Base-by-base conservation (phyloP, 2,797 vertebrate species). In the Podarcis lilfordi region DNA sequence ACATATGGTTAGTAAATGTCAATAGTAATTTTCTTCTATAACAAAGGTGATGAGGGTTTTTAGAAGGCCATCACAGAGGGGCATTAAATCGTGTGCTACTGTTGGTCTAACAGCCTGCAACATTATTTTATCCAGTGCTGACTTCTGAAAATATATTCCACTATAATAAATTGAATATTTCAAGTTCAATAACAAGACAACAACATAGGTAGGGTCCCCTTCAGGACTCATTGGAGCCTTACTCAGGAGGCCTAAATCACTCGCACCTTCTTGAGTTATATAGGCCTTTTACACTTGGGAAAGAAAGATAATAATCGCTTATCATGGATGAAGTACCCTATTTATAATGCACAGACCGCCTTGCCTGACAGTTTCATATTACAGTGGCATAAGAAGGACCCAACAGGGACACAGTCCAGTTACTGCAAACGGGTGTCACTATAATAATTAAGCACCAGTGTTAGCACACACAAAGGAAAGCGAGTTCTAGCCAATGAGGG, bases 281-380 rank as follows among this genome's bases (percentile, higher is more conserved):
- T 89, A 94, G 94, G 93, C 55, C 92, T 96, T 95, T 95, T 94
- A 90, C 96, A 96, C 96, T 92, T 94, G 97, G 97, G 96, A 96
- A 96, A 96, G 96, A 96, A 97, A 96, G 96, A 97, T 96, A 97
- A 97, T 97, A 95, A 96, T 96, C 77, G 23, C 95, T 97, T 97
- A 92, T 96, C 97, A 96, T 92, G 96, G 97, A 96, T 96, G 95
- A 97, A 97, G 95, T 97, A 93, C 93, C 94, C 96, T 96, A 97
- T 97, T 96, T 96, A 92, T 97, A 97, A 96, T 92, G 96, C 88
- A 95, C 95, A 93, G 92, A n/a, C 95, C 2, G 93, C 95, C 94
- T 89, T 94, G 95, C 91, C 95, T 97, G 97, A 96, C 97, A 97
- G 95, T 96, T 97, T 94, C 95, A 93, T 96, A 97, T 96, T 96